Evolutionary conservation across 2,888 invertebrate species (phyloP).

Genomic region (Quadriops clusia): DNA sequence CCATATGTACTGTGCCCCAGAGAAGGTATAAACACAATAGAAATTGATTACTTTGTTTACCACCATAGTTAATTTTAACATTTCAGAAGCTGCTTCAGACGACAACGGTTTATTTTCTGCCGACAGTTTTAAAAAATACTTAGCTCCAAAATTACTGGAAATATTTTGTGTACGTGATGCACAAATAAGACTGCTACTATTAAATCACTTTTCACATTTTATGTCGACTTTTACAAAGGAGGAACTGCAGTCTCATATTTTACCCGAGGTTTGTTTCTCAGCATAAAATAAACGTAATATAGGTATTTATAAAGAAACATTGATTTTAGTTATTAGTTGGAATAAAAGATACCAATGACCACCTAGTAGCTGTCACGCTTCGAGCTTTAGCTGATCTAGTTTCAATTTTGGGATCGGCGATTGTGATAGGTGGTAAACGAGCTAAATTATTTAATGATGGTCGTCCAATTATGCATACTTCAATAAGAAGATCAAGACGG

Average conservation of each 20-base stretch:
- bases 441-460: constrained; percentile 77
- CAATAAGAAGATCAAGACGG: constrained; percentile 7
- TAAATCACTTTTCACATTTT: constrained; percentile 68
- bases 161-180: constrained; percentile 78
- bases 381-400: constrained; percentile 73
- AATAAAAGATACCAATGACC: constrained; percentile 76
- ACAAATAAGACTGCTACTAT: constrained; percentile 65
- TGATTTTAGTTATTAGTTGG: constrained; percentile 48
- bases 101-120: constrained; percentile 52
- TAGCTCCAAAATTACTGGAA: constrained; percentile 66
- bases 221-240: constrained; percentile 62
- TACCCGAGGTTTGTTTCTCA: constrained; percentile 61
- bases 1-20: constrained; percentile 60
- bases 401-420: constrained; percentile 71
- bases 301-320: constrained; percentile 4
- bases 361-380: constrained; percentile 69
- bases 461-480: constrained; percentile 47
- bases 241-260: constrained; percentile 60
- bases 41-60: not conserved
- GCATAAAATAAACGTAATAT: constrained; percentile 1
- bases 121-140: constrained; percentile 55
- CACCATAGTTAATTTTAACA: not conserved
- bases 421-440: constrained; percentile 74
- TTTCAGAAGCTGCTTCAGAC: constrained; percentile 24
- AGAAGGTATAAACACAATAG: constrained; percentile 42